Conservation (phyloP, 2,797 vertebrate species). For the Sebastes iracundus region DNA sequence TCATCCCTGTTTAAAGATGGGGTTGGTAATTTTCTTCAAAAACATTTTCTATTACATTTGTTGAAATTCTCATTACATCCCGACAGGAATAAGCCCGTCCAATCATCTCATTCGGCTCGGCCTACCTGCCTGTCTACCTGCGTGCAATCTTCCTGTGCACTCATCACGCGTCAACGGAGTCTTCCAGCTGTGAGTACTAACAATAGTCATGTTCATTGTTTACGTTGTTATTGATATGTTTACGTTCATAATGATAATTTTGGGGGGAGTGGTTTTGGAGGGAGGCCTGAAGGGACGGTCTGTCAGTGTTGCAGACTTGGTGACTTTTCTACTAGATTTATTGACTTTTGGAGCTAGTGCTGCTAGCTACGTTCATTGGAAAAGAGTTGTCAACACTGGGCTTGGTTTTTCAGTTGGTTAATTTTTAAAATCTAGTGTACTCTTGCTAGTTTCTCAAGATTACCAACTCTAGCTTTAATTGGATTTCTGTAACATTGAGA, state of each 20-base stretch:
- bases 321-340: neutral
- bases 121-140: neutral
- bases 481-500: neutral
- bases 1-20: neutral
- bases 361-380: neutral
- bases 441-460: neutral
- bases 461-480: neutral
- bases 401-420: no score
- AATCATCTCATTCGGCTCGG: rapidly evolving
- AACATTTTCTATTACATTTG: neutral
- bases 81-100: neutral
- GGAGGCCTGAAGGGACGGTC: neutral
- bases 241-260: neutral
- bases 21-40: neutral
- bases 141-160: neutral
- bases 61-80: neutral
- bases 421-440: neutral
- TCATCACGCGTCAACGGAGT: neutral
- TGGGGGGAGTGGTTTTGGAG: neutral
- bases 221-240: no score
- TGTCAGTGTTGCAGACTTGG: neutral
- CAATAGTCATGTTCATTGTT: neutral
- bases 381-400: neutral
- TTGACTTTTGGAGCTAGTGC: neutral
- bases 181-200: neutral